Conservation (phyloP, 2,113 vertebrate species). For the Centropristis striata region DNA sequence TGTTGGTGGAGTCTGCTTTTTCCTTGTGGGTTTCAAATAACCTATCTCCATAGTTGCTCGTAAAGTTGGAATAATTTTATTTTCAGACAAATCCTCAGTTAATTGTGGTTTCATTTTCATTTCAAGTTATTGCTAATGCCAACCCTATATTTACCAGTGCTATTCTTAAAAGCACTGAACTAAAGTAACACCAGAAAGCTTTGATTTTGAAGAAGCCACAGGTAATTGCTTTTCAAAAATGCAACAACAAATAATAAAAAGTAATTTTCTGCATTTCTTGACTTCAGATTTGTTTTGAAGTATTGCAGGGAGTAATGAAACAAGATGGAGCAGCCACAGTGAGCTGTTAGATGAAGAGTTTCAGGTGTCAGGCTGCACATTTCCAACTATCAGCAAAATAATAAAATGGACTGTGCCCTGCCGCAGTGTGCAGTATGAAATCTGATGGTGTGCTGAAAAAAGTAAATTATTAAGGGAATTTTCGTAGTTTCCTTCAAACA, state of each 20-base stretch:
- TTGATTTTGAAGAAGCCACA: background rate
- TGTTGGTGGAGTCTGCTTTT: too few species aligned
- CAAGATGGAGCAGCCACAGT: conserved; percentile 2
- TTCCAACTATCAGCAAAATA: background rate
- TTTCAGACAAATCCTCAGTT: too few species aligned
- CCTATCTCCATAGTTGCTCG: too few species aligned
- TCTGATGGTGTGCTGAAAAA: background rate
- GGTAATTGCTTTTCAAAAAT: background rate
- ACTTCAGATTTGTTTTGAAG: too few species aligned
- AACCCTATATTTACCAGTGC: background rate
- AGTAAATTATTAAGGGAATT: too few species aligned
- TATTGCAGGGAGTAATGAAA: too few species aligned
- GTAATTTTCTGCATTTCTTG: background rate
- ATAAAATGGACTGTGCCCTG: background rate
- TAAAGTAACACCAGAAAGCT: background rate
- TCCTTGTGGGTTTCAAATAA: too few species aligned
- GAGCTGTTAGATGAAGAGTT: background rate
- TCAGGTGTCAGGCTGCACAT: background rate
- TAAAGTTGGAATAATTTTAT: too few species aligned
- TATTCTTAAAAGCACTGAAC: background rate
- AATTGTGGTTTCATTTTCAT: too few species aligned
- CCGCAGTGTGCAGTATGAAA: background rate
- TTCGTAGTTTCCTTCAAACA: background rate
- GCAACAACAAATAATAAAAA: background rate
- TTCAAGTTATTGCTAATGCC: background rate